Evolutionary conservation across 2,113 vertebrate species (phyloP).

Genomic region (Aythya baeri): DNA sequence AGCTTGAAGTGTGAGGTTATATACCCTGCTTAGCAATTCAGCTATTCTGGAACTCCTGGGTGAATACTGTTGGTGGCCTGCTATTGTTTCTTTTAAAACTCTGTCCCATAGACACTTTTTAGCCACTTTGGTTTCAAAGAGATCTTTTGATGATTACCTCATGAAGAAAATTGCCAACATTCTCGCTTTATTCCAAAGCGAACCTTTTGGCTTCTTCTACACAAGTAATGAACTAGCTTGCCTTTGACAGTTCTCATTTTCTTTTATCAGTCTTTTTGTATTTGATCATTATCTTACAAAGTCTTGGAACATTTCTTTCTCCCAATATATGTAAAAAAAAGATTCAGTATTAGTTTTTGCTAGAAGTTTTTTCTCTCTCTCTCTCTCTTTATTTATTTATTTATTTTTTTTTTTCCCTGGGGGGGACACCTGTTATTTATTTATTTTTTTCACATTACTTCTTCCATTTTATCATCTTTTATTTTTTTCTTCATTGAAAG

Average conservation of each 20-base stretch:
- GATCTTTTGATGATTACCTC: background rate
- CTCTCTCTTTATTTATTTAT: no score
- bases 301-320: background rate
- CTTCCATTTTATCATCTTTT: background rate
- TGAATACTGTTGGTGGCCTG: no score
- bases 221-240: background rate
- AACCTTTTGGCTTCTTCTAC: background rate
- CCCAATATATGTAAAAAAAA: background rate
- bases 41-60: background rate
- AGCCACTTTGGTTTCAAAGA: background rate
- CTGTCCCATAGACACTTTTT: background rate
- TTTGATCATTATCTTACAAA: background rate
- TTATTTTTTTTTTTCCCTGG: background rate
- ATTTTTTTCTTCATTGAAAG: background rate
- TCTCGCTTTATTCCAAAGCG: background rate
- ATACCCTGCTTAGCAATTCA: background rate
- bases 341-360: background rate
- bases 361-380: background rate
- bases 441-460: background rate
- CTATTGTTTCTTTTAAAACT: background rate
- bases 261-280: background rate
- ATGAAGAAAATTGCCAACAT: background rate
- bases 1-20: background rate
- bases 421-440: background rate
- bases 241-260: background rate